Conservation (phyloP, 2,797 vertebrate species). For the Melopsittacus undulatus region DNA sequence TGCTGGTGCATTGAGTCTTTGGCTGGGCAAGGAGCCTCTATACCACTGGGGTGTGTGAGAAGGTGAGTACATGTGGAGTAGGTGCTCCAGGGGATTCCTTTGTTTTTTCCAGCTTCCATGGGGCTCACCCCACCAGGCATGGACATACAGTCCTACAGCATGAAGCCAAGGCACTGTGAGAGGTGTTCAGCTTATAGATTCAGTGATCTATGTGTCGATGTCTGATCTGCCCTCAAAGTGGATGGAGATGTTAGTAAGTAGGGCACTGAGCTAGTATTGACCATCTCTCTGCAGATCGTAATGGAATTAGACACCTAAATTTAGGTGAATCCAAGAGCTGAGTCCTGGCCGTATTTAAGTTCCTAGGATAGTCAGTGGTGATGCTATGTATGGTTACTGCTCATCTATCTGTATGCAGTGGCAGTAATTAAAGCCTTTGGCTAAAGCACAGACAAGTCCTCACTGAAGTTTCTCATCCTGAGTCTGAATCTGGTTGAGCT, state of each 20-base stretch:
- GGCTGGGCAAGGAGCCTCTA: too few species aligned
- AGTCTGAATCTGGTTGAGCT: not conserved
- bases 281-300: not conserved
- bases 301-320: not conserved
- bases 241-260: not conserved
- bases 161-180: too few species aligned
- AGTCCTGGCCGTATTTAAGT: not conserved
- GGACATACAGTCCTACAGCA: too few species aligned
- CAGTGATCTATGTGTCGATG: fast-evolving
- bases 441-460: not conserved
- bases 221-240: not conserved
- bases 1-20: too few species aligned
- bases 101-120: too few species aligned
- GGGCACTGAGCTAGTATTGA: not conserved
- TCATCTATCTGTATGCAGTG: not conserved
- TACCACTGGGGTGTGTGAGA: too few species aligned
- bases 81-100: too few species aligned
- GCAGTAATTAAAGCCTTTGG: not conserved
- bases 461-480: fast-evolving
- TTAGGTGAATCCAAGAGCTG: not conserved
- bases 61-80: too few species aligned
- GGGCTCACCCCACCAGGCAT: too few species aligned
- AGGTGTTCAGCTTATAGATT: too few species aligned
- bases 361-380: not conserved
- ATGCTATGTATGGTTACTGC: not conserved